Evolutionary conservation across 1,140 invertebrate genomes (phyloP).

Genomic region (Augochlora pura): DNA sequence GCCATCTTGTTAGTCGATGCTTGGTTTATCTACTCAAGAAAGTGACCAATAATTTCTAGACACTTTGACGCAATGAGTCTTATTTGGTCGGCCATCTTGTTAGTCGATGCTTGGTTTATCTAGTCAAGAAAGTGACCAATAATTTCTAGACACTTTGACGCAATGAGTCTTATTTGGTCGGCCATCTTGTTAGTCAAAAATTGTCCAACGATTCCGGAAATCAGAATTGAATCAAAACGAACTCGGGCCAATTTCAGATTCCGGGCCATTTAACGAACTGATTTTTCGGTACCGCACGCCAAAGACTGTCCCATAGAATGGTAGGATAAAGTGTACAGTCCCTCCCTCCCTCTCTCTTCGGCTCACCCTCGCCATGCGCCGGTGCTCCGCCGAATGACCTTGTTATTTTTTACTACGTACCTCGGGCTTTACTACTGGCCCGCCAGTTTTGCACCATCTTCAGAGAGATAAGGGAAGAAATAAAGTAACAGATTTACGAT

Average conservation of each 20-base stretch:
- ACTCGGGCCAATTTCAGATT: constrained; percentile 66
- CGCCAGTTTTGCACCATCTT: constrained; percentile 52
- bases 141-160: too few species aligned
- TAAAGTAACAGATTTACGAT: constrained; percentile 52
- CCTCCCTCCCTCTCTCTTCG: too few species aligned
- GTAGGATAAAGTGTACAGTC: constrained; percentile 40
- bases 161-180: too few species aligned
- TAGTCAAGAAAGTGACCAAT: too few species aligned
- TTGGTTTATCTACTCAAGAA: too few species aligned
- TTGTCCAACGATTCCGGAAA: neutral
- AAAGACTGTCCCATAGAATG: constrained; percentile 26
- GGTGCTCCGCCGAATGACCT: constrained; percentile 56
- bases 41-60: too few species aligned
- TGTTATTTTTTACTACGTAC: constrained; percentile 73
- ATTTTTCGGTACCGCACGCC: constrained; percentile 33
- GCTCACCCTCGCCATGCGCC: constrained; percentile 32
- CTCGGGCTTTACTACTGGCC: constrained; percentile 46
- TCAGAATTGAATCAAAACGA: neutral
- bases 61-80: too few species aligned
- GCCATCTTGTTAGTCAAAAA: neutral
- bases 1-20: too few species aligned
- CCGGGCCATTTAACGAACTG: constrained; percentile 70
- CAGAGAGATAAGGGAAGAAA: constrained; percentile 40
- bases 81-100: too few species aligned
- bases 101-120: too few species aligned